Percentiles rank a stretch among this genome's conserved stretches.
Conservation (phyloP, 2,797 vertebrate genomes). For the Leontocebus nigricollis region DNA sequence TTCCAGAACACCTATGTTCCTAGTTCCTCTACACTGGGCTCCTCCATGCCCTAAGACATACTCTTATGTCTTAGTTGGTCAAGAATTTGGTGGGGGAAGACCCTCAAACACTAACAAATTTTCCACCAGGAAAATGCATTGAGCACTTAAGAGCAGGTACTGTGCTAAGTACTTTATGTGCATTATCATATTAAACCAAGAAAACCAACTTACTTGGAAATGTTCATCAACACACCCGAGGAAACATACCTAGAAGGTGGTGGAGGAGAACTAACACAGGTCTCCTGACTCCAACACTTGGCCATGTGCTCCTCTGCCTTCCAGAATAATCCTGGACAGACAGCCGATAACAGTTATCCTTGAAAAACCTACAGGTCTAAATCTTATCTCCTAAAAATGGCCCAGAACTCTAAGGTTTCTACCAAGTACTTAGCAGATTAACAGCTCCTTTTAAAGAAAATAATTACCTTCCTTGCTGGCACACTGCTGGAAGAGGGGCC, state of each 20-base stretch:
- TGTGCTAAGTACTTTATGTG: not conserved
- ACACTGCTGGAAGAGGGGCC: not conserved
- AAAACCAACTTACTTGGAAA: not conserved
- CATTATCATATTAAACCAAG: not conserved
- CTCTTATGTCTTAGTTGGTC: not conserved
- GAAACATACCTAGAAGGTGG: not conserved
- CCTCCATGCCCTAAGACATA: not conserved
- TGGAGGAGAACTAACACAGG: no score
- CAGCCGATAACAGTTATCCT: not conserved
- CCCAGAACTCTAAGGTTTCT: not conserved
- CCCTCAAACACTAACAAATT: not conserved
- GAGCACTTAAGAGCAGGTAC: not conserved
- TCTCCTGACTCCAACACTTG: not conserved
- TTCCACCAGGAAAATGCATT: not conserved
- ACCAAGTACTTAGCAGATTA: slow-evolving; percentile 54
- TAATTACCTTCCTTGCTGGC: slow-evolving; percentile 52
- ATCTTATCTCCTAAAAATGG: not conserved
- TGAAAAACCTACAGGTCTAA: not conserved
- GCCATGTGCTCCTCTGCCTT: not conserved
- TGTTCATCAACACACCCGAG: rapidly evolving
- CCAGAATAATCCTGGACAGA: not conserved
- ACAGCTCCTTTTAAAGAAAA: slow-evolving; percentile 62
- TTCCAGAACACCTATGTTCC: not conserved
- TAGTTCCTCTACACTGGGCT: not conserved
- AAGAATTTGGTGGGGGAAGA: not conserved